Percentiles rank a stretch among this genome's conserved stretches.
Conservation (phyloP, 2,888 invertebrate species). For the Aromia moschata region DNA sequence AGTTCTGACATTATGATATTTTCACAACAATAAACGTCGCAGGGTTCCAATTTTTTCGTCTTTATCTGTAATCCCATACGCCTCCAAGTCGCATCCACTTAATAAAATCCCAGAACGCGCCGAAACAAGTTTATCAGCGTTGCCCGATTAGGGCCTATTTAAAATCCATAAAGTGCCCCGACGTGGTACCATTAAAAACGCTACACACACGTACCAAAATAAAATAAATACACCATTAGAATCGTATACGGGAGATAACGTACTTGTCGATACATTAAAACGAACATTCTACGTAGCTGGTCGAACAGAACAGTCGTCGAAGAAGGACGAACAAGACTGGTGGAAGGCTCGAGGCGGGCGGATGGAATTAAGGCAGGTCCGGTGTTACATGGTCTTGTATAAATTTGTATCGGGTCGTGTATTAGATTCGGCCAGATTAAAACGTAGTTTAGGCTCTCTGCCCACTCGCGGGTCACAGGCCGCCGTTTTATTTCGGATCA, state of each 20-base stretch:
- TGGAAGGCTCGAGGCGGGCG: slow-evolving; percentile 39
- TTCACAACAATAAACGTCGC: too few relatives aligned
- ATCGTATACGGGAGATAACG: slow-evolving; percentile 62
- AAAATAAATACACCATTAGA: slow-evolving; percentile 64
- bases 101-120: slow-evolving; percentile 6
- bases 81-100: slow-evolving; percentile 4
- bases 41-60: too few relatives aligned
- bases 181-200: slow-evolving; percentile 55
- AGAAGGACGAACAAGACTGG: too few relatives aligned
- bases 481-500: slow-evolving; percentile 48
- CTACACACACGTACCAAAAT: slow-evolving; percentile 59
- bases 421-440: slow-evolving; percentile 63
- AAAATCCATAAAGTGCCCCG: slow-evolving; percentile 57
- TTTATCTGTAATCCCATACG: too few relatives aligned
- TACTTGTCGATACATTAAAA: slow-evolving; percentile 63
- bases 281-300: slow-evolving; percentile 57
- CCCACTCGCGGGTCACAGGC: slow-evolving; percentile 54
- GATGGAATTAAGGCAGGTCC: slow-evolving; percentile 58
- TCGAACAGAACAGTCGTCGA: slow-evolving; percentile 21
- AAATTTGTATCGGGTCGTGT: slow-evolving; percentile 63
- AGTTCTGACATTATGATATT: too few relatives aligned
- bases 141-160: slow-evolving; percentile 53
- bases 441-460: slow-evolving; percentile 62
- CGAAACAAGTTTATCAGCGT: slow-evolving; percentile 47
- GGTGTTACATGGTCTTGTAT: slow-evolving; percentile 62